Percentiles rank a stretch among this genome's conserved stretches.
These are phyloP conservation scores for Athalia cordata DNA, from an alignment of 2,888 invertebrate genomes.

Conservation along the genomic window DNA sequence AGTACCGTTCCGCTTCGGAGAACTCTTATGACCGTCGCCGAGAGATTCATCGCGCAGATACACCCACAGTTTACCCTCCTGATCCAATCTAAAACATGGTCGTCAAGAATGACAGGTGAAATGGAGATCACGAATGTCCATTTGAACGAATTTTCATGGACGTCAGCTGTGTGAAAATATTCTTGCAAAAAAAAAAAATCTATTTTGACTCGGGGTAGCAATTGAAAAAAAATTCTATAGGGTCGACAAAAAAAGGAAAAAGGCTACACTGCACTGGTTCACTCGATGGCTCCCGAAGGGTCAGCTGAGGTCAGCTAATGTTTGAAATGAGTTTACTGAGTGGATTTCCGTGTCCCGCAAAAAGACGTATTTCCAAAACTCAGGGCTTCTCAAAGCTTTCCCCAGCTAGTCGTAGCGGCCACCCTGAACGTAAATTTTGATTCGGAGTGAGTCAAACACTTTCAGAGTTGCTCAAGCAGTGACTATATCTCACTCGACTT, in stretches of 20 bases:
- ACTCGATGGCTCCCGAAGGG: slow-evolving; percentile 28
- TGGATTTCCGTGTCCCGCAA: slow-evolving; percentile 39
- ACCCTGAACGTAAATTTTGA: slow-evolving; percentile 31
- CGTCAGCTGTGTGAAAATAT: neutral
- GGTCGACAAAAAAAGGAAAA: neutral
- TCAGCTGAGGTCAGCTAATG: slow-evolving; percentile 30
- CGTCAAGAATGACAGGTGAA: neutral
- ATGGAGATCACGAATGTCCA: neutral
- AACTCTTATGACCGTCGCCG: slow-evolving; percentile 34
- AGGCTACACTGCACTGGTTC: slow-evolving; percentile 6
- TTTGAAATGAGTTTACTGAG: slow-evolving; percentile 41
- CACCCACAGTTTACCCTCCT: neutral
- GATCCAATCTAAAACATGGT: neutral
- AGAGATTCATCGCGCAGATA: slow-evolving; percentile 35
- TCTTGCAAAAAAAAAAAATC: neutral
- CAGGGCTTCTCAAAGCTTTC: neutral
- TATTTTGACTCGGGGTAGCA: neutral
- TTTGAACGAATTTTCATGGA: neutral
- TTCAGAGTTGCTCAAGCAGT: neutral
- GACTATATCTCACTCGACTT: too few species aligned
- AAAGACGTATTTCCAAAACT: slow-evolving; percentile 34
- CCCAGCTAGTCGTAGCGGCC: slow-evolving; percentile 2
- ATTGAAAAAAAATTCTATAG: neutral
- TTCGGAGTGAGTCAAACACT: slow-evolving; percentile 27
- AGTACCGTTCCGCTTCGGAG: slow-evolving; percentile 8